Evolutionary conservation across 2,113 vertebrate species (phyloP), one percentile per base, ranked within the genome.

Genomic region (Seriola rivoliana): DNA sequence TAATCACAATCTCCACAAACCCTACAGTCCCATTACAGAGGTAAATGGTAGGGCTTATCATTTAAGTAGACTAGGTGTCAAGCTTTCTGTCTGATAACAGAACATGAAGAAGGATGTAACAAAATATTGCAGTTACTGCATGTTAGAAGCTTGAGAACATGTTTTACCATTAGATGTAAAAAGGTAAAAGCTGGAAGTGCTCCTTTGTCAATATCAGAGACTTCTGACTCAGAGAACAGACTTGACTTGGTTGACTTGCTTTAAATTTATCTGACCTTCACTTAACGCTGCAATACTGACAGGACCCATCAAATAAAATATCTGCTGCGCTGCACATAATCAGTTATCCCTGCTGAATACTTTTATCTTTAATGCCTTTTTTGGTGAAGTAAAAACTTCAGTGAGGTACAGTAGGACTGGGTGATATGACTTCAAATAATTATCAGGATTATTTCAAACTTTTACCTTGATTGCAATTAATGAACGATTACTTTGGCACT

Each of bases 61-160:
- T 59, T n/a, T 14, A 67, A 70, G 44, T 63, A 48, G 50, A 54
- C 38, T 7, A n/a, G 32, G 23, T 65, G 74, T 70, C 42, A 68
- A 48, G 10, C 29, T 60, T 14, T 68, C 29, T 8, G 3, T 80
- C 25, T 67, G 13, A 59, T 55, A 60, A 63, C 10, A 21, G 2
- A 14, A 8, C 25, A n/a, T 9, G 5, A 62, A 62, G 23, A 80
- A 71, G 34, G 3, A 32, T 65, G 7, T 3, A 25, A 52, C 46
- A 16, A 48, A 36, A 64, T 54, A 63, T 13, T 25, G 58, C 23
- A 21, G 8, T 14, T 23, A 50, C 8, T 60, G 54, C 17, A 71
- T 48, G 11, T 13, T 9, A n/a, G 19, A 2, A 40, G n/a, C 60
- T 40, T 48, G 21, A 71, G 59, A 64, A 34, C 7, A 23, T 42